These are phyloP conservation scores for Megamerina dolium DNA, from an alignment of 2,888 invertebrate species.

Conservation along the genomic window DNA sequence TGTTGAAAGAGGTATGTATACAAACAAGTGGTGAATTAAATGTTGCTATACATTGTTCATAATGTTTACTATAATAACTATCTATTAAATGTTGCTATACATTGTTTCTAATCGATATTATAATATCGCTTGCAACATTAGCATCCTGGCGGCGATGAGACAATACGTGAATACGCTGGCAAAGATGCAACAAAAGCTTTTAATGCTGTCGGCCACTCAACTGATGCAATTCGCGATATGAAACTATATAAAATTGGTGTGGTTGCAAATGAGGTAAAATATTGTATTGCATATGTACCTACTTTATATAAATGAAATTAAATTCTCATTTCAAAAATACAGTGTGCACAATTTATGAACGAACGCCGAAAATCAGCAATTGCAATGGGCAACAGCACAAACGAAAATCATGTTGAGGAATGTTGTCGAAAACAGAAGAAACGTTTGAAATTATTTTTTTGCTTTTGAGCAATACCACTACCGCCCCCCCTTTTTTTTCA, in stretches of 20 bases:
- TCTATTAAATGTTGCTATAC: no score
- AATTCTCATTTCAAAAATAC: neutral
- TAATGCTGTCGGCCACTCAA: conserved; percentile 62
- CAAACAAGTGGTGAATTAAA: neutral
- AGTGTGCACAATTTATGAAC: neutral
- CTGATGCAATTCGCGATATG: conserved; percentile 57
- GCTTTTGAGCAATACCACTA: conserved; percentile 15
- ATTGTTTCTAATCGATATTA: neutral
- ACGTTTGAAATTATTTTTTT: conserved; percentile 23
- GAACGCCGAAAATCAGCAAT: no score
- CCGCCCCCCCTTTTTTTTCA: no score
- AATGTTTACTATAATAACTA: no score
- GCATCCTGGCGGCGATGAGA: conserved; percentile 66
- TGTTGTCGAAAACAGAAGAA: conserved; percentile 18
- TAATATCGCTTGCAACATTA: conserved; percentile 32
- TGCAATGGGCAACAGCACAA: no score
- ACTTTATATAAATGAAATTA: no score
- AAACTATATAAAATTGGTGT: conserved; percentile 62
- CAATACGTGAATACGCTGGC: conserved; percentile 61
- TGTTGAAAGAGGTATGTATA: conserved; percentile 54
- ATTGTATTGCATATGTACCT: conserved; percentile 1
- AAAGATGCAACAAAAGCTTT: conserved; percentile 62
- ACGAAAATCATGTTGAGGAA: no score
- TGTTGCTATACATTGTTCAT: no score
- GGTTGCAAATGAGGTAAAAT: conserved; percentile 42